These are phyloP conservation scores for Melanaphis sacchari DNA, from an alignment of 1,140 invertebrate genomes.

Conservation along the genomic window DNA sequence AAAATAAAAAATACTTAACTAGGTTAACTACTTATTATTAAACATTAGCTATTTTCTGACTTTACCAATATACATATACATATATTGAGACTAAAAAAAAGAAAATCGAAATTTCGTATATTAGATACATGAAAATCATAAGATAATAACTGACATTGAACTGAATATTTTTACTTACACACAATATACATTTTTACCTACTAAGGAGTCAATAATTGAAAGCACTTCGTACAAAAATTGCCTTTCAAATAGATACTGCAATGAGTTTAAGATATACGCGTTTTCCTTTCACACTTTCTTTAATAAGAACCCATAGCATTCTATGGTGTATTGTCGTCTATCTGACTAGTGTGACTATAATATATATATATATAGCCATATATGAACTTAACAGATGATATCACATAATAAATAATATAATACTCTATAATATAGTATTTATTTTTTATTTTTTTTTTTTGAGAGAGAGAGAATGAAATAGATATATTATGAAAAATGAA, in stretches of 20 bases:
- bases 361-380: not conserved
- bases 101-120: not conserved
- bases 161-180: not conserved
- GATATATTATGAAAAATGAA: not conserved
- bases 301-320: not conserved
- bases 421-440: not conserved
- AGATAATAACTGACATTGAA: not conserved
- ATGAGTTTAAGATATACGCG: not conserved
- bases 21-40: too few species aligned
- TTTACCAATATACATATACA: not conserved
- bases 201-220: not conserved
- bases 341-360: not conserved
- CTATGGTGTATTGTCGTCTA: not conserved
- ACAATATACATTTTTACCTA: not conserved
- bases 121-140: not conserved
- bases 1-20: too few species aligned
- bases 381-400: not conserved
- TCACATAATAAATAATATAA: not conserved
- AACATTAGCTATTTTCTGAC: not conserved
- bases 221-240: not conserved
- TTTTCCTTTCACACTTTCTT: conserved; percentile 47
- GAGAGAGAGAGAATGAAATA: not conserved
- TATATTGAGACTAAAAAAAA: not conserved
- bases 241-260: conserved; percentile 26
- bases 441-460: not conserved